A percentile compares a stretch with the other conserved stretches of the same genome.
These are phyloP conservation scores for Pangasianodon gigas DNA, from an alignment of 2,113 vertebrate genomes.

Conservation along the genomic window DNA sequence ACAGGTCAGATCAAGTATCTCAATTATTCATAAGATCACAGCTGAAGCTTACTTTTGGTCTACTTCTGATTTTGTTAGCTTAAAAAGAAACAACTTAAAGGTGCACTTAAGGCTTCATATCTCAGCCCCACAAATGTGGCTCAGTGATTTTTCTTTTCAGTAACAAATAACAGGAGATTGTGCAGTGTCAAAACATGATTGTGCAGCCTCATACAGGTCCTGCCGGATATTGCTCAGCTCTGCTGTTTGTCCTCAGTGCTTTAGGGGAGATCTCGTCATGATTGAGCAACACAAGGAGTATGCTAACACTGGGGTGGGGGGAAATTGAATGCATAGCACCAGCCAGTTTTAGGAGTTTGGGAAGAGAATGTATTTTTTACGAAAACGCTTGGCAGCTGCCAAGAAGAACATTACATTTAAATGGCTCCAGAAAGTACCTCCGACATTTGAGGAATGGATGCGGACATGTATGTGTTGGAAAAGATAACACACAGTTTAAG, in stretches of 20 bases:
- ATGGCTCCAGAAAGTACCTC: too few relatives aligned
- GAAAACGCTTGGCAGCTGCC: too few relatives aligned
- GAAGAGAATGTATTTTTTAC: too few relatives aligned
- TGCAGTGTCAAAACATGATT: neutral
- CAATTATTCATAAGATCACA: neutral
- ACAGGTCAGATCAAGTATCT: neutral
- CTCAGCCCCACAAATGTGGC: neutral
- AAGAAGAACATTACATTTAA: too few relatives aligned
- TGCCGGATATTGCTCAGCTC: neutral
- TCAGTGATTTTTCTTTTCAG: neutral
- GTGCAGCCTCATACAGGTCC: neutral
- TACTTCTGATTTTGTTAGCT: neutral
- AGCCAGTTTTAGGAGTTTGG: too few relatives aligned
- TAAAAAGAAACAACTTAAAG: neutral
- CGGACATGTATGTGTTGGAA: too few relatives aligned
- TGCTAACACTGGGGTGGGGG: neutral
- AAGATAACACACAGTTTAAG: too few relatives aligned
- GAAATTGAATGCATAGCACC: neutral
- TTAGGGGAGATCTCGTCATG: neutral
- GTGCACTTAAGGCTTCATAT: neutral
- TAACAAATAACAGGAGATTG: neutral
- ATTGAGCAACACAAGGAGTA: neutral
- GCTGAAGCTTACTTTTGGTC: neutral
- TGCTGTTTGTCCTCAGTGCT: neutral
- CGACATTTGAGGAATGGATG: too few relatives aligned